These are phyloP conservation scores for Trachymyrmex septentrionalis DNA, from an alignment of 1,140 invertebrate genomes.

Conservation along the genomic window DNA sequence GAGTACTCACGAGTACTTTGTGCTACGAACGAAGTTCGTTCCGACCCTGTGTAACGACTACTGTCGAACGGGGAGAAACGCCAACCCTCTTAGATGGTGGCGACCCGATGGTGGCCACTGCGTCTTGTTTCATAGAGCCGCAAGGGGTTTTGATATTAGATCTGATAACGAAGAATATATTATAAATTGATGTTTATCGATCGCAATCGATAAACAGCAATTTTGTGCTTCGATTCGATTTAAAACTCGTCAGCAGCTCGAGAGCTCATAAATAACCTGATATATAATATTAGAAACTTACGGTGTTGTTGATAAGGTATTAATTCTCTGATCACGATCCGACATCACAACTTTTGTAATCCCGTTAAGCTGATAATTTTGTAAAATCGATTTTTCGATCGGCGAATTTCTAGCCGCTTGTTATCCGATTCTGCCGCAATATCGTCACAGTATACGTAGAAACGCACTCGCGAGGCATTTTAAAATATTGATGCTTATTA, in stretches of 20 bases:
- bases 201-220: slow-evolving; percentile 25
- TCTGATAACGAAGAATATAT: background rate
- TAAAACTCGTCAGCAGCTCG: slow-evolving; percentile 1
- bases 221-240: slow-evolving; percentile 26
- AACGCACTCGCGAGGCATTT: background rate
- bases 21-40: background rate
- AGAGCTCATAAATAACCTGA: background rate
- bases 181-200: background rate
- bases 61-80: background rate
- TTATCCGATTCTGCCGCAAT: too few relatives aligned
- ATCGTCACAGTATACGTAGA: background rate
- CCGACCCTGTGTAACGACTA: background rate
- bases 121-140: background rate
- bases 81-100: background rate
- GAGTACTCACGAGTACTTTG: background rate
- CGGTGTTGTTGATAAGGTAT: background rate
- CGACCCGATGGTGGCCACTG: background rate
- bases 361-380: background rate
- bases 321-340: background rate
- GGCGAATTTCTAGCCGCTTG: background rate
- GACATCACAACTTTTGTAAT: background rate
- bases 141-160: background rate
- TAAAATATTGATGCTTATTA: slow-evolving; percentile 18
- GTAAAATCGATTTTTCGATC: background rate
- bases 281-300: background rate